Evolutionary conservation across 2,888 invertebrate genomes (phyloP).

Genomic region (Mythimna pallens): DNA sequence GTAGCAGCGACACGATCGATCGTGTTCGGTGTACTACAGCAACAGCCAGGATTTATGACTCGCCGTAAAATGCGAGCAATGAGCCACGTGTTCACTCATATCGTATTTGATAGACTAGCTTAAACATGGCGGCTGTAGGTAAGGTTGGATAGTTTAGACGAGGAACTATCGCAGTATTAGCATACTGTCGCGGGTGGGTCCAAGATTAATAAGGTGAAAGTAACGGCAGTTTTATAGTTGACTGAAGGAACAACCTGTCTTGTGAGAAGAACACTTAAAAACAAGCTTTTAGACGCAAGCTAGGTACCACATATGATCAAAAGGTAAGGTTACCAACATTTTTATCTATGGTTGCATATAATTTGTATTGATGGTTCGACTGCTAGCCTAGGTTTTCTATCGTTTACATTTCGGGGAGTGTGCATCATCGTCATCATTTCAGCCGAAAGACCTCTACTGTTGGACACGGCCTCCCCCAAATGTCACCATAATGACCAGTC

Average conservation of each 20-base stretch:
- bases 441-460: too few species aligned
- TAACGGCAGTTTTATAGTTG: slow-evolving; percentile 7
- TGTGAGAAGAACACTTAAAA: not conserved
- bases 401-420: too few species aligned
- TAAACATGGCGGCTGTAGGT: slow-evolving; percentile 21
- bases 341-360: too few species aligned
- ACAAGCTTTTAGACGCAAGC: not conserved
- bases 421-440: too few species aligned
- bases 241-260: not conserved
- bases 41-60: slow-evolving; percentile 54
- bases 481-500: too few species aligned
- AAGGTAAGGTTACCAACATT: too few species aligned
- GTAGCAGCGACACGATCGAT: slow-evolving; percentile 50
- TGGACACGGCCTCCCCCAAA: too few species aligned
- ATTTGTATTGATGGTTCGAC: too few species aligned
- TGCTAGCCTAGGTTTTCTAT: too few species aligned
- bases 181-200: not conserved
- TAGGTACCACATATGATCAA: too few species aligned
- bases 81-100: slow-evolving; percentile 49
- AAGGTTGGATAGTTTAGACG: slow-evolving; percentile 30
- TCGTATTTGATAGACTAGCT: slow-evolving; percentile 42
- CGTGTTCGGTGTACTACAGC: slow-evolving; percentile 28
- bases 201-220: slow-evolving; percentile 1
- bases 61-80: slow-evolving; percentile 60
- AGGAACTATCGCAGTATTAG: slow-evolving; percentile 4